These are phyloP conservation scores for Diarsia dahlii DNA, from an alignment of 2,888 invertebrate genomes.

Conservation along the genomic window DNA sequence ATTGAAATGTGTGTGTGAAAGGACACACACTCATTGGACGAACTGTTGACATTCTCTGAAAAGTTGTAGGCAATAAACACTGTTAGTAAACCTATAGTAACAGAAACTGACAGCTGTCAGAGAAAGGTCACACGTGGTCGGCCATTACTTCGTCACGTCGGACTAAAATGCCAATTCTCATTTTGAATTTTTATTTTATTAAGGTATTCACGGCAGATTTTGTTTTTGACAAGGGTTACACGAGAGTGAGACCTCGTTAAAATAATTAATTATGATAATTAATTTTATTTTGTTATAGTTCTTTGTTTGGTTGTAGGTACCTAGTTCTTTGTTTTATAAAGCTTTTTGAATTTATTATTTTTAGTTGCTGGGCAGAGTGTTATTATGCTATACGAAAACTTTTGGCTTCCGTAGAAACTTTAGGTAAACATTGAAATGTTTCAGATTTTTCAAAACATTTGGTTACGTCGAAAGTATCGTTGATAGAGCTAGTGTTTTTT, in stretches of 20 bases:
- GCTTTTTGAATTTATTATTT: neutral
- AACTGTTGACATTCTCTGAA: neutral
- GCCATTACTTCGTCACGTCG: constrained; percentile 23
- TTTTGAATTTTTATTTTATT: constrained; percentile 23
- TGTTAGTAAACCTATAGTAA: neutral
- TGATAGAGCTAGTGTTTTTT: neutral
- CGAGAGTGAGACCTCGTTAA: constrained; percentile 30
- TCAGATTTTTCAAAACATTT: neutral
- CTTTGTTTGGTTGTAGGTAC: neutral
- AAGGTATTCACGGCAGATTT: constrained; percentile 11
- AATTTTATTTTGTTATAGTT: constrained; percentile 15
- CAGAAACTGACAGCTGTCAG: constrained; percentile 28
- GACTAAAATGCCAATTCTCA: constrained; percentile 36
- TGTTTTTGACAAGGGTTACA: constrained; percentile 45
- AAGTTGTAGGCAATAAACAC: constrained; percentile 9
- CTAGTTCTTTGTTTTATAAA: neutral
- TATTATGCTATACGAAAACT: neutral
- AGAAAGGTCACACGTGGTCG: constrained; percentile 11
- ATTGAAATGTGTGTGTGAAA: neutral
- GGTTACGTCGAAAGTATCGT: neutral
- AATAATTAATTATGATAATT: constrained; percentile 29
- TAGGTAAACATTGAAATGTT: neutral
- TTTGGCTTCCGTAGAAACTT: neutral
- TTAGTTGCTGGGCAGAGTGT: neutral
- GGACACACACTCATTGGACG: neutral